Evolutionary conservation across 2,113 vertebrate species (phyloP).

Genomic region (Castor canadensis): DNA sequence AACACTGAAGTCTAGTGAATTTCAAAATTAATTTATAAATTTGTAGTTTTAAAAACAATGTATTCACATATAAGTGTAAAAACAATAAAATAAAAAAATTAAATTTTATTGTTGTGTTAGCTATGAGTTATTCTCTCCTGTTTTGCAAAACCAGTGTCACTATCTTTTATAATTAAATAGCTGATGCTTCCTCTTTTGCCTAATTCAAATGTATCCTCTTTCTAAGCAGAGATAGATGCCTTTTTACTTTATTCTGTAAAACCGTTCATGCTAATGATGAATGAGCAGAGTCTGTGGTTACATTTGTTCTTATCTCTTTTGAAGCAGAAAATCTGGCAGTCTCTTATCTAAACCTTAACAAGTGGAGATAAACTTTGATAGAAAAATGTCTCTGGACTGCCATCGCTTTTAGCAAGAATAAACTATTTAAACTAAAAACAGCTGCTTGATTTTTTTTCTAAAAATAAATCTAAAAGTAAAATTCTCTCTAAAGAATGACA

Average conservation of each 20-base stretch:
- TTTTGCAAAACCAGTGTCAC: background rate
- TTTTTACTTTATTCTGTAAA: constrained; percentile 80
- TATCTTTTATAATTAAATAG: constrained; percentile 69
- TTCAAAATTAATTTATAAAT: constrained; percentile 36
- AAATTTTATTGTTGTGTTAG: constrained; percentile 38
- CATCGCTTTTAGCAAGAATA: constrained; percentile 80
- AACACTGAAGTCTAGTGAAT: background rate
- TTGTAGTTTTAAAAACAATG: constrained; percentile 48
- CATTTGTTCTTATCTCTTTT: constrained; percentile 82
- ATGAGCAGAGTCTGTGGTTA: constrained; percentile 77
- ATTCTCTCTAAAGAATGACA: constrained; percentile 66
- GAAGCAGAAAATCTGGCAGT: constrained; percentile 84
- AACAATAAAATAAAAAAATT: too few relatives aligned
- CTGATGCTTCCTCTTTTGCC: constrained; percentile 36
- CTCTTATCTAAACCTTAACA: constrained; percentile 84
- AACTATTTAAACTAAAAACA: constrained; percentile 85
- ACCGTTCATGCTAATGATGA: constrained; percentile 73
- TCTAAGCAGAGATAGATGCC: constrained; percentile 71
- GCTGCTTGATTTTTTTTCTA: constrained; percentile 72
- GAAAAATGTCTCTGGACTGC: constrained; percentile 81
- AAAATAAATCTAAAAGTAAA: constrained; percentile 80
- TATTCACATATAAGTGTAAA: too few relatives aligned
- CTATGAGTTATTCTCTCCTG: constrained; percentile 48
- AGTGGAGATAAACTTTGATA: constrained; percentile 85
- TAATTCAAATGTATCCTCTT: constrained; percentile 72